These are phyloP conservation scores for Pogonocherus hispidulus DNA, from an alignment of 2,888 invertebrate species.

Conservation along the genomic window DNA sequence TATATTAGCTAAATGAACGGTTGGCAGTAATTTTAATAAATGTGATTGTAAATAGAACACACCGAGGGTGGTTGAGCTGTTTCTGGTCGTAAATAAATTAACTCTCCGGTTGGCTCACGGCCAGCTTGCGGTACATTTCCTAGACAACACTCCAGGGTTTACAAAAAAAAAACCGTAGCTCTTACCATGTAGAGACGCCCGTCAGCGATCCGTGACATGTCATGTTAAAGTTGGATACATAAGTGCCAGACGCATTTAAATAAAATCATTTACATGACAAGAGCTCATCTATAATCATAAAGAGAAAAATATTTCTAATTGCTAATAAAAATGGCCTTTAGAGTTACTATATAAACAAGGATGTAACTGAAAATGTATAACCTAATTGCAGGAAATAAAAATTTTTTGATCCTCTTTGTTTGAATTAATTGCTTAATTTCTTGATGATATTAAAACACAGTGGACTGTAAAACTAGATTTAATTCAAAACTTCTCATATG, in stretches of 20 bases:
- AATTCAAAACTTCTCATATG: too few species aligned
- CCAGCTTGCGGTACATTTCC: conserved; percentile 58
- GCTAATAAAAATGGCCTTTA: too few species aligned
- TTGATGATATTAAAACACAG: too few species aligned
- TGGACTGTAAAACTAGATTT: too few species aligned
- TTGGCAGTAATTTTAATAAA: conserved; percentile 56
- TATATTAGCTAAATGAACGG: conserved; percentile 17
- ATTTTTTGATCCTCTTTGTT: too few species aligned
- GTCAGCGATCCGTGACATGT: conserved; percentile 12
- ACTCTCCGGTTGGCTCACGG: conserved; percentile 55
- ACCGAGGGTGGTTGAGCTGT: conserved; percentile 50
- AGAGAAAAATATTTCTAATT: too few species aligned
- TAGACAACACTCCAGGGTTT: conserved; percentile 54
- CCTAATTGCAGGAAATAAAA: too few species aligned
- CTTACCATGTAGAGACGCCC: conserved; percentile 46
- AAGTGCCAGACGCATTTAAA: conserved; percentile 20
- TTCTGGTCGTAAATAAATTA: conserved; percentile 60
- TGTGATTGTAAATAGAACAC: conserved; percentile 56
- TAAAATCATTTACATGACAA: background rate
- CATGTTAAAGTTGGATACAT: conserved; percentile 16
- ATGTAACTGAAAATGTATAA: too few species aligned
- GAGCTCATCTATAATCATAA: conserved; percentile 7
- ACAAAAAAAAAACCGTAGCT: conserved; percentile 41
- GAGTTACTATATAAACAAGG: too few species aligned
- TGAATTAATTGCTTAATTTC: too few species aligned